Base-by-base conservation (phyloP, 2,113 vertebrate species). In the Catharus minimus region DNA sequence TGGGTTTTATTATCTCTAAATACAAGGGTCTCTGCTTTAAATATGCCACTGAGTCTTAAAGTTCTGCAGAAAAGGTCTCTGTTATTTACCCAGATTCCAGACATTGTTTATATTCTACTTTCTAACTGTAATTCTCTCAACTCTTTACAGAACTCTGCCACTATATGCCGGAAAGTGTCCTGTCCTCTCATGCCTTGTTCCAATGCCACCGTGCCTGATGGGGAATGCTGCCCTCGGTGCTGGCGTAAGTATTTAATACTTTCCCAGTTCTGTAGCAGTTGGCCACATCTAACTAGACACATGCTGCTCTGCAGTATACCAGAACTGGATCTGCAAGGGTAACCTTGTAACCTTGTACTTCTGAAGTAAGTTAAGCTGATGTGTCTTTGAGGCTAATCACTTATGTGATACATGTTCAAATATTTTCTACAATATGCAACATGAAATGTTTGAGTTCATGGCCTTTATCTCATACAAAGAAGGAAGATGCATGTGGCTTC, bases 161-260 rank as follows among this genome's bases (percentile, higher is more conserved):
- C 99, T 16, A 97, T 99, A 88, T 99, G 99, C 92, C 98, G 98
- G 78, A 99, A 99, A 90, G 99, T 99, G 83, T 99, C 99, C 90
- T 99, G 99, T 69, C 99, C 99, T 68, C 98, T 99, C 61, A 98
- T 99, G 96, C 98, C 98, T 74, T 99, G 99, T 77, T 98, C 98
- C 73, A 99, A 99, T 13, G 99, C 99, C 93, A 99, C 98, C 0
- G 98, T 99, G 87, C 99, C 98, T 2, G 99, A 99, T 20, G 99
- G 99, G 77, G 99, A 99, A 93, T 99, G 99, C 97, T 99, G 99
- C 94, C 99, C 99, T 30, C 98, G 98, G 76, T 99, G 99, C 83
- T 98, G 98, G 95, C 97, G 99, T 99, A 98, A 98, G 99, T 97
- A 75, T 56, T 86, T 72, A 24, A 49, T 22, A 7, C 26, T 12